Conservation (phyloP, 2,113 vertebrate species). For the Mungos mungo region DNA sequence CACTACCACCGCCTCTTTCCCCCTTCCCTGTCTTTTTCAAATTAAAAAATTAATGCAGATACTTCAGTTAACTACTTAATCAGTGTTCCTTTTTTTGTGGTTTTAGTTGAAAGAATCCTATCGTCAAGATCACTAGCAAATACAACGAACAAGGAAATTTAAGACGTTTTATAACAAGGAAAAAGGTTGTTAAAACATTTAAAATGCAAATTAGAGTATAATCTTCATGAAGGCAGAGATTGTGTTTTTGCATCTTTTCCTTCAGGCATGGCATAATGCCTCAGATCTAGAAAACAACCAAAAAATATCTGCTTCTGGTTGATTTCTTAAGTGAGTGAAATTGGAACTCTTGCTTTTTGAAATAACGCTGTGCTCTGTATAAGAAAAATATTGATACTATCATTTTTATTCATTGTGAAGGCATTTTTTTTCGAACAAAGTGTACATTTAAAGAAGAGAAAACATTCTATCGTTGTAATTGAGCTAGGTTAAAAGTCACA, state of each 20-base stretch:
- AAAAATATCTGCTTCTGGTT: background rate
- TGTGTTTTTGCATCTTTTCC: background rate
- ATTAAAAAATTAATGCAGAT: slow-evolving; percentile 27
- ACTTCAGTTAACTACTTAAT: background rate
- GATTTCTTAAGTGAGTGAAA: background rate
- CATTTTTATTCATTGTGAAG: slow-evolving; percentile 11
- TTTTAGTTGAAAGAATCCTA: background rate
- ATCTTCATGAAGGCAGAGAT: background rate
- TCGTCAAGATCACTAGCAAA: background rate
- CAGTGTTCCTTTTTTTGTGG: slow-evolving; percentile 3
- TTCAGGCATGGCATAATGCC: background rate
- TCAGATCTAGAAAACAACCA: background rate
- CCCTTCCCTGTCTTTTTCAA: background rate
- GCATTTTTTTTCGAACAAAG: slow-evolving; percentile 36
- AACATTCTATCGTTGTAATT: slow-evolving; percentile 5
- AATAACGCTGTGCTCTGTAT: background rate
- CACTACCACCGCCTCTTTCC: too few species aligned
- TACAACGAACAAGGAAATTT: background rate
- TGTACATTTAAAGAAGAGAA: background rate
- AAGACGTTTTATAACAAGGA: background rate
- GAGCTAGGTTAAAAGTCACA: background rate
- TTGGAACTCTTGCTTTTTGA: background rate
- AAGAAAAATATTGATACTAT: slow-evolving; percentile 1
- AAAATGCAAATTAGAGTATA: background rate
- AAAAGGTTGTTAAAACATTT: background rate